Conservation (phyloP, 2,888 invertebrate genomes). For the Argyra leucocephala region DNA sequence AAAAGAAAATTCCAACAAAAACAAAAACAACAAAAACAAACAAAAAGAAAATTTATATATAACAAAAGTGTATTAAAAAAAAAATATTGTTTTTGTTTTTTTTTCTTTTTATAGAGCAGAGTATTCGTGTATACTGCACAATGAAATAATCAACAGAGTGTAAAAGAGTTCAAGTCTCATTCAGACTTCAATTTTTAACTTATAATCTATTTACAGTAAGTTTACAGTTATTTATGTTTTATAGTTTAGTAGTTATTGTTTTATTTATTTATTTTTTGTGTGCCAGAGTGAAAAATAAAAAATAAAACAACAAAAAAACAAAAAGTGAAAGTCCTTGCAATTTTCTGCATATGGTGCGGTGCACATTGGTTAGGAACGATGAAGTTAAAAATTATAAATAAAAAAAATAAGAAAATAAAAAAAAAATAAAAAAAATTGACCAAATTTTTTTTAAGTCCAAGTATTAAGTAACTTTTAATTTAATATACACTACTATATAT, state of each 20-base stretch:
- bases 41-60: too few relatives aligned
- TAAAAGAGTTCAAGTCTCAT: background rate
- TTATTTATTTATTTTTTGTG: too few relatives aligned
- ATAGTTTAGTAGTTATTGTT: background rate
- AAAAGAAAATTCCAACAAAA: too few relatives aligned
- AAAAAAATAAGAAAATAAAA: too few relatives aligned
- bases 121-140: too few relatives aligned
- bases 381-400: background rate
- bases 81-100: too few relatives aligned
- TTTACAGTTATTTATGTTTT: conserved; percentile 1
- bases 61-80: too few relatives aligned
- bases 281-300: too few relatives aligned
- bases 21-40: too few relatives aligned
- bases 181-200: background rate
- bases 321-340: conserved; percentile 4
- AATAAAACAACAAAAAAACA: background rate
- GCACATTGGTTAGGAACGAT: background rate
- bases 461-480: background rate
- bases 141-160: background rate
- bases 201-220: background rate
- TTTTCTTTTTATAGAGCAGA: too few relatives aligned
- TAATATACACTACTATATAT: background rate
- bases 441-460: background rate
- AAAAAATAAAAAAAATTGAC: background rate
- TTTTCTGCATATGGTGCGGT: background rate